Evolutionary conservation across 2,888 invertebrate genomes (phyloP).

Genomic region (Tetragnatha montana): DNA sequence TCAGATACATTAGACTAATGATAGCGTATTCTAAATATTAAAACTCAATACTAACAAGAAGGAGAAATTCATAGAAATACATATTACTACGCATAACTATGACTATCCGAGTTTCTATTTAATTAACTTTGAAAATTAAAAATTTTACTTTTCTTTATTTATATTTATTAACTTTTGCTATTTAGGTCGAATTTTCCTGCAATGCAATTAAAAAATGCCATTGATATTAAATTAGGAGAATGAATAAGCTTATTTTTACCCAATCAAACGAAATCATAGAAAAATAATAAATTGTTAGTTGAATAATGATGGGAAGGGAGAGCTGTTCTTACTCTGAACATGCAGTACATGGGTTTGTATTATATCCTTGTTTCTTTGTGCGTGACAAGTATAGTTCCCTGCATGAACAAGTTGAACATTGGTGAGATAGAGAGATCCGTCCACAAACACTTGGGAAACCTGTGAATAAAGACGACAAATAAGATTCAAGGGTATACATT

Average conservation of each 20-base stretch:
- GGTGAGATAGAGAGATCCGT: conserved; percentile 85
- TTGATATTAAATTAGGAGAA: neutral
- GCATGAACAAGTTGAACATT: conserved; percentile 84
- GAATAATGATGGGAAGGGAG: conserved; percentile 68
- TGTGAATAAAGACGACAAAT: neutral
- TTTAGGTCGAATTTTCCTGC: no score
- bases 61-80: neutral
- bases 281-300: neutral
- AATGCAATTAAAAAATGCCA: neutral
- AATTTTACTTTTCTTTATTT: neutral
- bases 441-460: conserved; percentile 81
- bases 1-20: no score
- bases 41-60: no score
- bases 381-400: conserved; percentile 87
- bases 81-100: no score
- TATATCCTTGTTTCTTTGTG: conserved; percentile 83
- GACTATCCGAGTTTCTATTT: no score
- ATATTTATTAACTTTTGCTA: neutral
- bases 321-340: conserved; percentile 82
- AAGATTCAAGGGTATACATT: no score
- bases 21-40: no score
- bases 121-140: neutral
- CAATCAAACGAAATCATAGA: no score
- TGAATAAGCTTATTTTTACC: neutral
- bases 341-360: conserved; percentile 85